A percentile compares a stretch with the other conserved stretches of the same genome.
Evolutionary conservation across 2,888 invertebrate genomes (phyloP).

Genomic region (Dicranocentrus wangi): DNA sequence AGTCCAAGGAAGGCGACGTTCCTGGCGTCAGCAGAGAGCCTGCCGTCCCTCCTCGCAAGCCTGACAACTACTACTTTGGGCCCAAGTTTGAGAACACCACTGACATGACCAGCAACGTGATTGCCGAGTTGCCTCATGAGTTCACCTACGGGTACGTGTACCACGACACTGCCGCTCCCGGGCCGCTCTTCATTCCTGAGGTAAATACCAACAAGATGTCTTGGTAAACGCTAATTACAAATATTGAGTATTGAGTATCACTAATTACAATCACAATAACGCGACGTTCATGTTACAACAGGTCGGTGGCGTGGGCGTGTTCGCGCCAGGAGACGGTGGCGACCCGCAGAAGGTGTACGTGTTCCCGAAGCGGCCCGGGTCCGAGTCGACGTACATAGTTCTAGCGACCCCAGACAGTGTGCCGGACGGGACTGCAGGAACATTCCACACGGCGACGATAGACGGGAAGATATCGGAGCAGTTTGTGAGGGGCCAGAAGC

Average conservation of each 20-base stretch:
- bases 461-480: background rate
- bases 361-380: background rate
- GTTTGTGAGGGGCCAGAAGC: background rate
- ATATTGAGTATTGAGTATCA: too few species aligned
- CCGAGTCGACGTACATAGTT: too few species aligned
- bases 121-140: constrained; percentile 7
- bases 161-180: background rate
- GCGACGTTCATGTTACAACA: too few species aligned
- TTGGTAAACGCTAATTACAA: too few species aligned
- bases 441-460: background rate
- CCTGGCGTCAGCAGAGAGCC: background rate
- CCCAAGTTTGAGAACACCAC: background rate
- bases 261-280: too few species aligned
- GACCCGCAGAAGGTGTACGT: background rate
- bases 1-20: background rate
- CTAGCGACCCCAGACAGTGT: background rate
- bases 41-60: background rate
- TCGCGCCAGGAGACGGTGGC: background rate
- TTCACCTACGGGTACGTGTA: constrained; percentile 2
- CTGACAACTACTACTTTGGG: constrained; percentile 12
- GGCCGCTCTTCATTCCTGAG: constrained; percentile 43
- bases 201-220: too few species aligned
- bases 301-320: background rate
- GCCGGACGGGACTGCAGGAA: constrained; percentile 17
- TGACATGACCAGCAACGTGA: background rate